Evolutionary conservation across 2,113 vertebrate genomes (phyloP), one percentile per base, ranked within the genome.

Genomic region (Oreochromis aureus): DNA sequence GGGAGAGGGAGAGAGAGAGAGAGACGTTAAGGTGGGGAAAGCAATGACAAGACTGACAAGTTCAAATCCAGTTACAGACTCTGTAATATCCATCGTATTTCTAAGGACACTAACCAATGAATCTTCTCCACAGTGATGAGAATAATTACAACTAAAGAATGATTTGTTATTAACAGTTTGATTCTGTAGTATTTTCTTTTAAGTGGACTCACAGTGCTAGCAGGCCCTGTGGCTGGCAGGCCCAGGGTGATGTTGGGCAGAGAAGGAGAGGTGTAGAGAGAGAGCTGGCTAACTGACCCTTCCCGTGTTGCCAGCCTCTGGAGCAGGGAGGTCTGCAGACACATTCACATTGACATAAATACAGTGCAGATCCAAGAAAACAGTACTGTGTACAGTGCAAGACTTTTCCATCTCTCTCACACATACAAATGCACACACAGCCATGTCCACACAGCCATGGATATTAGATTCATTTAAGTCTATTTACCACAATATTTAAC

Each of bases 171-270:
- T 39, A 3, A 53, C 24, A 24, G 56, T 30, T 59, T 39, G 24
- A 78, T 32, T 30, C 16, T n/a, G 46, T 30, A 36, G 51, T 41
- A 53, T 9, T 55, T 36, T 66, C 22, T 16, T n/a, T n/a, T 13
- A 51, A 32, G 22, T 41, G 34, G 24, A 97, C 98, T 98, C 90
- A 99, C 98, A 83, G 87, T 18, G 1, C 96, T 97, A 4, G 98
- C 95, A n/a, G 98, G 97, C 58, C 97, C 96, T 0, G 97, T 97
- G 58, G 98, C 99, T 12, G 99, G 99, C 66, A 99, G 96, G n/a
- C 99, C 99, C 85, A 99, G 94, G 0, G 98, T 99, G 95, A 99
- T 99, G 96, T 99, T 99, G 95, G 99, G 99, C 92, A 99, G 95
- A 85, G 98, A 99, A 1, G 99, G 99, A 0, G 99, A 99, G 0